phyloP scores from a whole-genome alignment of 2,888 invertebrate species.

The Diabrotica balteata region DNA sequence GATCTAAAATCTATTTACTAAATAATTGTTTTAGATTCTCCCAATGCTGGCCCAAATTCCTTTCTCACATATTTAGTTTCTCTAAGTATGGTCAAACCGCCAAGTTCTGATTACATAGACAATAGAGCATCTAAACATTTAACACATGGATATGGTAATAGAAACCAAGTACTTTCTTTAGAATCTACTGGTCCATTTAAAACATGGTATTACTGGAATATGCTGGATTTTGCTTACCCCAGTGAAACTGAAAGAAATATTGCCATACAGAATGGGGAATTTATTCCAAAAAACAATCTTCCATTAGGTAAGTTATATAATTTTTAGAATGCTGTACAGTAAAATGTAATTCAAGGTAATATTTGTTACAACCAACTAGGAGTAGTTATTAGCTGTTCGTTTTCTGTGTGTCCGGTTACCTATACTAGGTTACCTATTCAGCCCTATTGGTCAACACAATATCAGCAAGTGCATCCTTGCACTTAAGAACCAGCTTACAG shows the following conservation, averaged over 20 bases:
- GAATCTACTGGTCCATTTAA: conserved; percentile 66
- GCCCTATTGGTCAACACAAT: too few species aligned
- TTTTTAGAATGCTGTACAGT: too few species aligned
- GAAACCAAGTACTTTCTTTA: conserved; percentile 34
- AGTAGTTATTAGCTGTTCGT: too few species aligned
- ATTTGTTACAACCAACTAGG: too few species aligned
- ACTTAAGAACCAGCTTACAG: too few species aligned
- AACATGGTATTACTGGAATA: conserved; percentile 77
- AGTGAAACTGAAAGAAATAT: conserved; percentile 64
- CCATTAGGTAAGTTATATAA: conserved; percentile 58
- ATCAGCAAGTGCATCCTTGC: too few species aligned
- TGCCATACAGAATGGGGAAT: conserved; percentile 69
- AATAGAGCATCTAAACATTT: background rate
- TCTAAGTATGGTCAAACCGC: conserved; percentile 50
- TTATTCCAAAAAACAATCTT: conserved; percentile 74
- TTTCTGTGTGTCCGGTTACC: too few species aligned
- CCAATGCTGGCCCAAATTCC: conserved; percentile 44
- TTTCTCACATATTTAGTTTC: conserved; percentile 64
- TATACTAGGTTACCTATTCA: too few species aligned
- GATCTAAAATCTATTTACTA: too few species aligned
- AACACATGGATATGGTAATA: conserved; percentile 1
- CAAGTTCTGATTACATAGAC: background rate
- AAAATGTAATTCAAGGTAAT: too few species aligned
- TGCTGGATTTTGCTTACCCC: conserved; percentile 76
- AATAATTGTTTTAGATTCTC: conserved; percentile 21